Percentiles rank a stretch among this genome's conserved stretches.
phyloP scores from a whole-genome alignment of 2,888 invertebrate species.

The Drosophila multiciliata region DNA sequence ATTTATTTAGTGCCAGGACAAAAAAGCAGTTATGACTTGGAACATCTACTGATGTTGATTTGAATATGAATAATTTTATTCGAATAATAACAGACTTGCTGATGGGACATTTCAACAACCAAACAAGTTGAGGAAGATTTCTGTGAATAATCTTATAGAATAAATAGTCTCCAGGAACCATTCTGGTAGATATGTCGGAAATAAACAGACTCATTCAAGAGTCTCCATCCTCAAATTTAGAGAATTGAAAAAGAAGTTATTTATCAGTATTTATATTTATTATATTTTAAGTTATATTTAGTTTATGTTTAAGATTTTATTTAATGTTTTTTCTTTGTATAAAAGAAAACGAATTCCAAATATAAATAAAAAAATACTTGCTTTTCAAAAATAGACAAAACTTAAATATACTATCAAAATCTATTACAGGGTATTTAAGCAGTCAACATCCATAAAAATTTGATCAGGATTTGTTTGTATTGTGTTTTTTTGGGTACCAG shows the following conservation, averaged over 20 bases:
- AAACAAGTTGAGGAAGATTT: neutral
- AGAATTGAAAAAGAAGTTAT: neutral
- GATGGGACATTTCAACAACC: neutral
- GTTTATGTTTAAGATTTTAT: too few species aligned
- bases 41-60: neutral
- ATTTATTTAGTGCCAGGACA: neutral
- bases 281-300: too few species aligned
- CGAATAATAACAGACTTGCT: neutral
- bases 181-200: neutral
- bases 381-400: neutral
- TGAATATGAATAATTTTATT: neutral
- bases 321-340: too few species aligned
- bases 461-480: slow-evolving; percentile 12
- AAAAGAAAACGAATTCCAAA: neutral
- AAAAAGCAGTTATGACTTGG: neutral
- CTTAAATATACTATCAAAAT: neutral
- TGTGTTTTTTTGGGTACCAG: slow-evolving; percentile 41
- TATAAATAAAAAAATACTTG: neutral
- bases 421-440: slow-evolving; percentile 25
- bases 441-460: neutral
- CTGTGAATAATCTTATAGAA: neutral
- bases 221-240: neutral
- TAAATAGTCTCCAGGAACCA: neutral
- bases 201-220: neutral
- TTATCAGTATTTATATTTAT: too few species aligned